These are phyloP conservation scores for Sinelater perroti DNA, from an alignment of 2,888 invertebrate species.

Conservation along the genomic window DNA sequence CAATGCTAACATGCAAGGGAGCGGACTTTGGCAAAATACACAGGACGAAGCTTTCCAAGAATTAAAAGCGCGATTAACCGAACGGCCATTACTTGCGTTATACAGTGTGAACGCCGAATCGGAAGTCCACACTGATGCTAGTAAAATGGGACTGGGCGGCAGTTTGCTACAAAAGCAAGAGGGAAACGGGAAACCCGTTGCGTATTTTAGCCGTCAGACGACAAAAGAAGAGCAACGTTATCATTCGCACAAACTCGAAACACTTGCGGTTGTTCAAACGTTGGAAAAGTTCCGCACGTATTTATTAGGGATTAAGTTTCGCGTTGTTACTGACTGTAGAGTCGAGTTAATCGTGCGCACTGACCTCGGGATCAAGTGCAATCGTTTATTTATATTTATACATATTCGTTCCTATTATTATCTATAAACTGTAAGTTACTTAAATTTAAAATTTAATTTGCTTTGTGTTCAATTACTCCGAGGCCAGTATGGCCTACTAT, in stretches of 20 bases:
- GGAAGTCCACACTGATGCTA: slow-evolving; percentile 44
- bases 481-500: too few relatives aligned
- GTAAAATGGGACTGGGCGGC: slow-evolving; percentile 39
- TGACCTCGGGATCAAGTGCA: too few relatives aligned
- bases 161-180: slow-evolving; percentile 41
- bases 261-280: slow-evolving; percentile 5
- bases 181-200: neutral
- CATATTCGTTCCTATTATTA: too few relatives aligned
- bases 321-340: slow-evolving; percentile 40
- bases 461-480: too few relatives aligned
- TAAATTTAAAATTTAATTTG: too few relatives aligned
- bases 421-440: too few relatives aligned
- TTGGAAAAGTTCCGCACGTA: slow-evolving; percentile 6
- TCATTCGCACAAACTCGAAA: slow-evolving; percentile 17
- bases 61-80: too few relatives aligned
- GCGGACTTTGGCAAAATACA: slow-evolving; percentile 38
- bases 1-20: slow-evolving; percentile 41
- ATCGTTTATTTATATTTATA: too few relatives aligned
- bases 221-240: slow-evolving; percentile 4
- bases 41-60: slow-evolving; percentile 40
- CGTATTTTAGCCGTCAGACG: slow-evolving; percentile 25
- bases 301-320: slow-evolving; percentile 6
- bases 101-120: slow-evolving; percentile 36
- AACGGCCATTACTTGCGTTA: too few relatives aligned
- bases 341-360: too few relatives aligned